A percentile compares a stretch with the other conserved stretches of the same genome.
Conservation (phyloP, 2,797 vertebrate genomes). For the Falco rusticolus region DNA sequence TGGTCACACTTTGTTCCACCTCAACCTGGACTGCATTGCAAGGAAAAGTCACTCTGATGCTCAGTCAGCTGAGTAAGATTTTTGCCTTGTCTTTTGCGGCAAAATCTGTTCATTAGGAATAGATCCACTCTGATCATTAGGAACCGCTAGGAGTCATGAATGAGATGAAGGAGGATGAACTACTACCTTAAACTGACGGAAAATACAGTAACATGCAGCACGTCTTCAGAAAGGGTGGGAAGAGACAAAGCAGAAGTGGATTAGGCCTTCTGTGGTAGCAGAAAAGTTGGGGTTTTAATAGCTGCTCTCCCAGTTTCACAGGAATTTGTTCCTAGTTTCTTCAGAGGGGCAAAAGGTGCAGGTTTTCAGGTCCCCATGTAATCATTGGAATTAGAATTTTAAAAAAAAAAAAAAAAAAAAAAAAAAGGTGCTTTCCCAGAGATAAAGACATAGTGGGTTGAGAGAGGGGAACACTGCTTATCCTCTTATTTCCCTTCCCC, state of each 20-base stretch:
- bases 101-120: background rate
- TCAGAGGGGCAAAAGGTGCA: rapidly evolving
- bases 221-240: background rate
- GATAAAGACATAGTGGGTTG: background rate
- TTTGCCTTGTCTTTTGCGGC: background rate
- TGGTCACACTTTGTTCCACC: background rate
- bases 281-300: background rate
- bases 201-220: background rate
- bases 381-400: background rate
- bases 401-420: background rate
- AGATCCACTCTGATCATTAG: background rate
- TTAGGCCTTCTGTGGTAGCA: background rate
- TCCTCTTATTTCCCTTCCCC: background rate
- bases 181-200: background rate
- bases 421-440: background rate
- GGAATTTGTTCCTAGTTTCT: background rate
- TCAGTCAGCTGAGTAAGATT: background rate
- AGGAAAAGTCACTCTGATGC: background rate
- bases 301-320: background rate
- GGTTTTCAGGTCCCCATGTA: background rate
- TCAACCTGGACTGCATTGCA: background rate
- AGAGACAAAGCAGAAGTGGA: background rate
- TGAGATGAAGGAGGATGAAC: background rate
- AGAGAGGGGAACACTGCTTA: background rate
- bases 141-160: background rate